Conservation (phyloP, 2,113 vertebrate genomes). For the Zingel zingel region DNA sequence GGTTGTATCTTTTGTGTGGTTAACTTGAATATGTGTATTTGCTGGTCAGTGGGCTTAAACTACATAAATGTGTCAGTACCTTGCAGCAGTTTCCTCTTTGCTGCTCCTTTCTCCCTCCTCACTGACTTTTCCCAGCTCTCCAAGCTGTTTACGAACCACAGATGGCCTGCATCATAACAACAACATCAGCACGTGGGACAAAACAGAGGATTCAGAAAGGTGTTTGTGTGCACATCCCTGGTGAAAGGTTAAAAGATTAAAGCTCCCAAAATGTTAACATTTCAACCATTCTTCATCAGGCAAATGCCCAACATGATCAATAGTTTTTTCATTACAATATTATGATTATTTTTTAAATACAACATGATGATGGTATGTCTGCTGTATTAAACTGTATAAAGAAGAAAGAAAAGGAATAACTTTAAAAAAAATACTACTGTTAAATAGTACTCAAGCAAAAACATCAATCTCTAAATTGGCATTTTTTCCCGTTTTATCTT, state of each 20-base stretch:
- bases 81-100: slow-evolving; percentile 84
- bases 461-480: neutral
- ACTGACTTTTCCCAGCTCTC: slow-evolving; percentile 85
- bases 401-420: neutral
- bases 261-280: neutral
- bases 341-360: neutral
- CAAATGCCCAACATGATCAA: neutral
- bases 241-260: neutral
- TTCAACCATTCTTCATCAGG: neutral
- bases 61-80: slow-evolving; percentile 77
- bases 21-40: neutral
- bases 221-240: neutral
- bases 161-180: slow-evolving; percentile 79
- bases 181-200: neutral
- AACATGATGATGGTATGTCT: neutral
- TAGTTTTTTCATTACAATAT: neutral
- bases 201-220: neutral
- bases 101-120: slow-evolving; percentile 89
- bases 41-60: neutral
- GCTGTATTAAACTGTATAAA: no score
- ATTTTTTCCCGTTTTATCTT: neutral
- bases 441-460: neutral
- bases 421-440: neutral
- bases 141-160: slow-evolving; percentile 81
- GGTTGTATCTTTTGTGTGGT: neutral